A percentile compares a stretch with the other conserved stretches of the same genome.
phyloP scores from a whole-genome alignment of 2,797 vertebrate genomes.

The Telmatherina bonti region DNA sequence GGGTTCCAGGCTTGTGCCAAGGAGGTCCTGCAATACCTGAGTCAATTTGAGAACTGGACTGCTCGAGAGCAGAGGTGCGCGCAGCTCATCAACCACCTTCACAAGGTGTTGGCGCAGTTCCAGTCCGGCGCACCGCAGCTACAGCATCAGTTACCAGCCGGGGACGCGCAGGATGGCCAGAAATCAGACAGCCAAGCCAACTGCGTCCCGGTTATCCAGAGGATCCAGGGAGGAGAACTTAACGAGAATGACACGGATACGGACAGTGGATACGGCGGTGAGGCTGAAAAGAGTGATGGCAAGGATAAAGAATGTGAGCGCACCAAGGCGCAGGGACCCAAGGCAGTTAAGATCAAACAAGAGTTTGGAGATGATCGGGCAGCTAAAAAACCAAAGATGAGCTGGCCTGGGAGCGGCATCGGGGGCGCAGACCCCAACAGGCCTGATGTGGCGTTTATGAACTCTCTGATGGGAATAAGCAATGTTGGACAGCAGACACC shows the following conservation, averaged over 20 bases:
- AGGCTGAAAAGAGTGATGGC: conserved; percentile 85
- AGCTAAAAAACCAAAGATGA: conserved; percentile 89
- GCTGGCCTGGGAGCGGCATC: conserved; percentile 70
- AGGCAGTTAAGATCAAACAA: conserved; percentile 88
- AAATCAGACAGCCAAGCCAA: conserved; percentile 88
- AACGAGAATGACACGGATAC: conserved; percentile 97
- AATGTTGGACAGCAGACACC: conserved; percentile 89
- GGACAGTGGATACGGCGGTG: conserved; percentile 96
- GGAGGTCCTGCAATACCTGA: conserved; percentile 95
- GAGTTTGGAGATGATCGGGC: conserved; percentile 89
- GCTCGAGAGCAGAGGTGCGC: conserved; percentile 90
- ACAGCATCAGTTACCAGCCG: conserved; percentile 79
- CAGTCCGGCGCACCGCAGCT: conserved; percentile 81
- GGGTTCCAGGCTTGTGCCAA: conserved; percentile 97
- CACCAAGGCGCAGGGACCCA: conserved; percentile 66
- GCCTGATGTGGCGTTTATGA: conserved; percentile 88
- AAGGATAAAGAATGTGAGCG: conserved; percentile 82
- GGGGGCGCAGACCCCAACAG: conserved; percentile 71
- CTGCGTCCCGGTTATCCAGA: conserved; percentile 97
- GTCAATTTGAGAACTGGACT: conserved; percentile 92
- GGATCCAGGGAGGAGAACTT: conserved; percentile 88
- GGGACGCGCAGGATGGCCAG: conserved; percentile 77
- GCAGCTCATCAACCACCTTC: conserved; percentile 92
- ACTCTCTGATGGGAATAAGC: conserved; percentile 91
- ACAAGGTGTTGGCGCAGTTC: conserved; percentile 90